Base-by-base conservation (phyloP, 2,113 vertebrate species). In the Cygnus buccinator region DNA sequence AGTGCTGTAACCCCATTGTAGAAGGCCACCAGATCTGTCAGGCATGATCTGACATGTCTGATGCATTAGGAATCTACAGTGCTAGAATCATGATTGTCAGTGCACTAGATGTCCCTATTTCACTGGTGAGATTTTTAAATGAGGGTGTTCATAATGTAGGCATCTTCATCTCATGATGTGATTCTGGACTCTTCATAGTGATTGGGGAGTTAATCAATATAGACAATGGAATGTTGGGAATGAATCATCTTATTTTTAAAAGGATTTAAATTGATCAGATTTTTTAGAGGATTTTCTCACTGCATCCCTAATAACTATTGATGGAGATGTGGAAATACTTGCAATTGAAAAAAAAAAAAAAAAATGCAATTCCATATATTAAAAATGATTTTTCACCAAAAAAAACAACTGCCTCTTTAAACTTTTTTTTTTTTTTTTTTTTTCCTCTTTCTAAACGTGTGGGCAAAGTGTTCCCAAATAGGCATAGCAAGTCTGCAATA, bases 151-250 rank as follows among this genome's bases (percentile, higher is more conserved):
- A 28, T 66, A 62, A 54, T 5, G 18, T 77, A 44, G 31, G 12
- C 62, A 35, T 55, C 31, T 74, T 23, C 41, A 78, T 50, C 19
- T 94, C 39, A 41, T 66, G 41, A 66, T 50, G 17, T 26, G 2
- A 1, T 65, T 66, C 61, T n/a, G 33, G 12, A 2, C 13, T 85
- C 48, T 73, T 55, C 46, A 29, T 41, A 50, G 21, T 70, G 62
- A 76, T 2, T n/a, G 12, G 3, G 21, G 54, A 52, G 41, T 61
- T 52, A 82, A 70, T 62, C 0, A 0, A 44, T 80, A 44, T 6
- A 76, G 71, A 65, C 7, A 54, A 41, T 31, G n/a, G n/a, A 70
- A 46, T 67, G 70, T 77, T 73, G 54, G 37, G 23, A 86, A 84
- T 25, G 9, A 74, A 22, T 82, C 1, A 37, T 84, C 55, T 65